Conservation (phyloP, 2,113 vertebrate species). For the Rousettus leschenaultii region DNA sequence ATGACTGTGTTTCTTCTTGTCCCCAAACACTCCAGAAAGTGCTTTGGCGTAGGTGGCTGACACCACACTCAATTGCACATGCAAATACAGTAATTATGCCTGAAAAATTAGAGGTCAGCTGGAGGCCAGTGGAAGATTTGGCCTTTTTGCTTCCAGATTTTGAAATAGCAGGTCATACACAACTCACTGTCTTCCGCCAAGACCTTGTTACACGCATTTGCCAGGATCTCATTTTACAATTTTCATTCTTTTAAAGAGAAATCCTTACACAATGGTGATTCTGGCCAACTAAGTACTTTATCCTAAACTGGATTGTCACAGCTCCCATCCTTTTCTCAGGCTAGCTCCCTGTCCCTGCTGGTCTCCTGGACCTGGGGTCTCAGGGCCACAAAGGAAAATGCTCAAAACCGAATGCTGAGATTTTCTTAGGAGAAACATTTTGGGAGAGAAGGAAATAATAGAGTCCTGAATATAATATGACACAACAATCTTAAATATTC, state of each 20-base stretch:
- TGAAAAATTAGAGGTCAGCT: slow-evolving; percentile 51
- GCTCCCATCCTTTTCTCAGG: not conserved
- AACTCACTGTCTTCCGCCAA: slow-evolving; percentile 63
- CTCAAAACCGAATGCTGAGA: not conserved
- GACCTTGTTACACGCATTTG: not conserved
- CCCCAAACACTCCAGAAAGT: not conserved
- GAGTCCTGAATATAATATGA: slow-evolving; percentile 74
- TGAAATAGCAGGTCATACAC: slow-evolving; percentile 68
- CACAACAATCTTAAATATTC: slow-evolving; percentile 85
- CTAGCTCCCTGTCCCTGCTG: not conserved
- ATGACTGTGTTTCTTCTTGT: not conserved
- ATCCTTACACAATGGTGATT: slow-evolving; percentile 53
- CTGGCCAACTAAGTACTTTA: slow-evolving; percentile 72
- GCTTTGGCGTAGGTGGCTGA: not conserved
- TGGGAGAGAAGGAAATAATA: slow-evolving; percentile 61
- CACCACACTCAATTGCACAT: slow-evolving; percentile 16
- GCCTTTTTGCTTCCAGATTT: slow-evolving; percentile 58
- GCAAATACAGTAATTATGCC: slow-evolving; percentile 42
- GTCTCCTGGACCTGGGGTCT: not conserved
- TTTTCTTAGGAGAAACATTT: slow-evolving; percentile 63
- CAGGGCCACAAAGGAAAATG: not conserved
- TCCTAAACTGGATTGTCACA: not conserved
- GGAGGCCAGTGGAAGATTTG: slow-evolving; percentile 56
- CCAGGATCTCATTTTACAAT: slow-evolving; percentile 71
- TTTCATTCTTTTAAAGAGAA: slow-evolving; percentile 78